Evolutionary conservation across 1,140 invertebrate genomes (phyloP).

Genomic region (Heliconius himera): DNA sequence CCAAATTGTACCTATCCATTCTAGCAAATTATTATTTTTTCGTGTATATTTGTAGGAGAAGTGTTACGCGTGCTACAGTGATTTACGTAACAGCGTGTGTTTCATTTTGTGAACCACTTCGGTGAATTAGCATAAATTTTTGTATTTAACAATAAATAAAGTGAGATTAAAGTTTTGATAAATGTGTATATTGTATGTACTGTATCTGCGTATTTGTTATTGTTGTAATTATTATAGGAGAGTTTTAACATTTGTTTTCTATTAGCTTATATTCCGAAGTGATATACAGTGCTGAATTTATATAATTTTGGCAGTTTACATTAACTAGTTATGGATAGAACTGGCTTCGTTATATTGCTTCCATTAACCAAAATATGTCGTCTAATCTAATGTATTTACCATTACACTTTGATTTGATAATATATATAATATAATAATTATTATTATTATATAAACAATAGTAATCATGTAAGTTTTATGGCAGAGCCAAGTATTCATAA

Average conservation of each 20-base stretch:
- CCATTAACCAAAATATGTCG: conserved; percentile 44
- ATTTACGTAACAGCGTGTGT: conserved; percentile 33
- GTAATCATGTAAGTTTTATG: conserved; percentile 4
- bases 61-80: conserved; percentile 21
- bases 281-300: conserved; percentile 67
- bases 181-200: conserved; percentile 58
- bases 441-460: conserved; percentile 3
- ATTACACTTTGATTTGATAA: background rate
- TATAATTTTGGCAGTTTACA: conserved; percentile 66
- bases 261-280: conserved; percentile 68
- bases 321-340: conserved; percentile 48
- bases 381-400: conserved; percentile 9
- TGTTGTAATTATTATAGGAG: conserved; percentile 78
- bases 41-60: conserved; percentile 21
- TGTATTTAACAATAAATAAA: conserved; percentile 68
- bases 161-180: conserved; percentile 79
- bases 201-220: conserved; percentile 75
- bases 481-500: conserved; percentile 69
- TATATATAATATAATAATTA: background rate
- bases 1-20: conserved; percentile 70
- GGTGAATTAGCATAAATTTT: conserved; percentile 55
- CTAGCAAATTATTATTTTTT: conserved; percentile 59
- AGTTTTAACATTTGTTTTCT: conserved; percentile 79
- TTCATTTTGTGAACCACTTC: conserved; percentile 28
- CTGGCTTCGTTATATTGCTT: conserved; percentile 65